Conservation (phyloP, 2,888 invertebrate genomes). For the Drosophila putrida region DNA sequence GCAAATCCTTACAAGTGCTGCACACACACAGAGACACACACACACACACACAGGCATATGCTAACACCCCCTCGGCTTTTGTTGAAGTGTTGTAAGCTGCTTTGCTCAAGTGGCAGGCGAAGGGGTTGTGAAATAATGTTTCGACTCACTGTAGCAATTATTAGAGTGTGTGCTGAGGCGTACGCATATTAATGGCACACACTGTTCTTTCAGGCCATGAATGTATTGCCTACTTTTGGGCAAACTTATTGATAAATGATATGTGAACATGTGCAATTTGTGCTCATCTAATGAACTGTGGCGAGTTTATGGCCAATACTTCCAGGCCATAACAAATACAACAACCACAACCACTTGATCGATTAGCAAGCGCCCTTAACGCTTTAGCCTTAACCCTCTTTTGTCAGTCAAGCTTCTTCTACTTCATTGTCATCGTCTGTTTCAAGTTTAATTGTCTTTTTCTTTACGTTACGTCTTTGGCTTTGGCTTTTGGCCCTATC, state of each 20-base stretch:
- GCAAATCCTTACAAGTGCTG: constrained; percentile 73
- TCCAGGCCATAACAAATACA: constrained; percentile 11
- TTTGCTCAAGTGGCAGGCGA: constrained; percentile 71
- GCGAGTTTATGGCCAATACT: constrained; percentile 46
- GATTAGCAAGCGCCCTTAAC: constrained; percentile 53
- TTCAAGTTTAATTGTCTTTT: constrained; percentile 77
- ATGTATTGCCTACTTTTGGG: constrained; percentile 59
- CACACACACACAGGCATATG: too few relatives aligned
- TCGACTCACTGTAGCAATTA: constrained; percentile 22
- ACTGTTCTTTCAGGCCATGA: constrained; percentile 13
- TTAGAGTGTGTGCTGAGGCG: constrained; percentile 33
- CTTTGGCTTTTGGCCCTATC: constrained; percentile 54
- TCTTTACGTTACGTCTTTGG: constrained; percentile 27
- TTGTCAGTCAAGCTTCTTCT: constrained; percentile 30
- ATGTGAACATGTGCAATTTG: constrained; percentile 42
- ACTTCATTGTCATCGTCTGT: constrained; percentile 50
- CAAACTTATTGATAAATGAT: constrained; percentile 56
- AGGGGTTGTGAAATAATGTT: constrained; percentile 53
- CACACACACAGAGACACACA: background rate
- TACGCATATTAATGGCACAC: constrained; percentile 50
- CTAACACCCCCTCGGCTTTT: constrained; percentile 25
- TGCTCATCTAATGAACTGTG: constrained; percentile 58
- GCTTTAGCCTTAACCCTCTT: constrained; percentile 74
- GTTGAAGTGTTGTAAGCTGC: constrained; percentile 77
- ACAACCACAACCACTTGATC: constrained; percentile 55